Evolutionary conservation across 2,888 invertebrate species (phyloP).

Genomic region (Trichogramma dendrolimi): DNA sequence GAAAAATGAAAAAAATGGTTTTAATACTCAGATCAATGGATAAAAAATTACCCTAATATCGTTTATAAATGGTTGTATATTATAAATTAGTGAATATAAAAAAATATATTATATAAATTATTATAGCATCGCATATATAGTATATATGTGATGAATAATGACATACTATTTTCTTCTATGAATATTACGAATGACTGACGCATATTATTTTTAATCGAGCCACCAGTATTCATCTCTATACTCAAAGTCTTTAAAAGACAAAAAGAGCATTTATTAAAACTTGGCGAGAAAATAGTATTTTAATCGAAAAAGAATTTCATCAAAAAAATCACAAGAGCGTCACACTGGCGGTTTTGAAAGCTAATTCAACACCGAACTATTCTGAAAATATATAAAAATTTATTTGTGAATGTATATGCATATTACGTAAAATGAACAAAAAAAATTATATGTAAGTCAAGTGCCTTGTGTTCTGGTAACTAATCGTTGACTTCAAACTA

Average conservation of each 20-base stretch:
- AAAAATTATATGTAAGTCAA: constrained; percentile 50
- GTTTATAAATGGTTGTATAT: constrained; percentile 42
- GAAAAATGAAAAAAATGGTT: constrained; percentile 31
- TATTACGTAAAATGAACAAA: constrained; percentile 33
- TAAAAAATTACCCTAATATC: constrained; percentile 40
- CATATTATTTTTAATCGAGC: constrained; percentile 32
- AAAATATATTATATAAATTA: constrained; percentile 33
- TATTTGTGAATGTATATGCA: constrained; percentile 19
- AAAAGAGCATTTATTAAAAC: no score
- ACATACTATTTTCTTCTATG: constrained; percentile 49
- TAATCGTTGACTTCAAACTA: constrained; percentile 51
- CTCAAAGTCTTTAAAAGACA: background rate
- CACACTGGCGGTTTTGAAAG: constrained; percentile 28
- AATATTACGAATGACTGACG: constrained; percentile 44
- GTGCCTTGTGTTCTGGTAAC: constrained; percentile 52
- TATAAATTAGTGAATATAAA: constrained; percentile 33
- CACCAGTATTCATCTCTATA: constrained; percentile 17
- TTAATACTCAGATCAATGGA: constrained; percentile 41
- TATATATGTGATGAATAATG: constrained; percentile 32
- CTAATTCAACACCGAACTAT: constrained; percentile 45
- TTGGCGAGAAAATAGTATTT: no score
- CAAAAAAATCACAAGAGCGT: constrained; percentile 5
- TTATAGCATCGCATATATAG: constrained; percentile 39
- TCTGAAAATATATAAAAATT: constrained; percentile 30
- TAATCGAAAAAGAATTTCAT: no score